phyloP scores from a whole-genome alignment of 1,140 invertebrate species.

The Zaprionus ghesquierei region DNA sequence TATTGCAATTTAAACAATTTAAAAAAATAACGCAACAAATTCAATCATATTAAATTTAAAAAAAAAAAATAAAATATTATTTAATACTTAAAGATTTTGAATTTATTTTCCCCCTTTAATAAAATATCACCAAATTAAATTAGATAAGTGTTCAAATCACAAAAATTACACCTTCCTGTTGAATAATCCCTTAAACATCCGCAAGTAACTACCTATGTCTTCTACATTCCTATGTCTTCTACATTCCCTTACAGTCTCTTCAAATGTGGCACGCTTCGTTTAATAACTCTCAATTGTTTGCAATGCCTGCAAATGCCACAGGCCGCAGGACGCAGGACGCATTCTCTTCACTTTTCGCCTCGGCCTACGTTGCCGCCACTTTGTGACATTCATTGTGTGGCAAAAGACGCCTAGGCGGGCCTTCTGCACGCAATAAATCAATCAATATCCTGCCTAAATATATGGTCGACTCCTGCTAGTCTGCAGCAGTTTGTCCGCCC shows the following conservation, averaged over 20 bases:
- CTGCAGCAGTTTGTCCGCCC: neutral
- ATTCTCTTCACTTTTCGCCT: constrained; percentile 13
- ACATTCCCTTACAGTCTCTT: neutral
- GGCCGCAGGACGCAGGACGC: neutral
- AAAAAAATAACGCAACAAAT: too few species aligned
- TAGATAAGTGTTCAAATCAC: neutral
- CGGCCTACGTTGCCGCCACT: constrained; percentile 4
- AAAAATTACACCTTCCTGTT: neutral
- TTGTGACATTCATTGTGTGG: constrained; percentile 54
- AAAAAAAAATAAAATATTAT: too few species aligned
- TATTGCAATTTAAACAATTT: too few species aligned
- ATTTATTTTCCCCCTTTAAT: too few species aligned
- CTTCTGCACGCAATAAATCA: constrained; percentile 59
- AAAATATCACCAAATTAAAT: too few species aligned
- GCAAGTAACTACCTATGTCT: neutral
- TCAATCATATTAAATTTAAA: too few species aligned
- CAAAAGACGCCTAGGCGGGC: constrained; percentile 34
- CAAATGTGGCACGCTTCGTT: constrained; percentile 9
- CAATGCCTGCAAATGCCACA: constrained; percentile 18
- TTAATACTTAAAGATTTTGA: too few species aligned
- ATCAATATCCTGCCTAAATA: constrained; percentile 56
- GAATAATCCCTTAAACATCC: neutral
- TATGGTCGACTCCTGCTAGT: constrained; percentile 19
- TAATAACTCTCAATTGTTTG: constrained; percentile 30
- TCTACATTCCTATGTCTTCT: neutral